phyloP scores from a whole-genome alignment of 1,140 invertebrate species.

The Panagrolaimus sp. region DNA sequence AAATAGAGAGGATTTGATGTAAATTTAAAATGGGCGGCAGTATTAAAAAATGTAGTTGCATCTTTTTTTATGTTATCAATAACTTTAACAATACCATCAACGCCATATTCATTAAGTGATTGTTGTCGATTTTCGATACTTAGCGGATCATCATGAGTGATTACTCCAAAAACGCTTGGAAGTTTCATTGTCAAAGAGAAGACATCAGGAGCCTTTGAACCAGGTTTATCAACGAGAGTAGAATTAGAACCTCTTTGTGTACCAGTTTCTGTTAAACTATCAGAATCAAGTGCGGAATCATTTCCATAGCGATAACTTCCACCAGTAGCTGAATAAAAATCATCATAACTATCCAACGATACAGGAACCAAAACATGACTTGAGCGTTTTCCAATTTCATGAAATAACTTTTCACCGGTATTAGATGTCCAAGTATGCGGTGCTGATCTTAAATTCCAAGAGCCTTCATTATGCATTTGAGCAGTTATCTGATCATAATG shows the following conservation, averaged over 20 bases:
- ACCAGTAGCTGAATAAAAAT: background rate
- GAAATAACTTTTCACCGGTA: background rate
- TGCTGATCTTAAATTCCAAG: background rate
- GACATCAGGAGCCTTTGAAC: slow-evolving; percentile 33
- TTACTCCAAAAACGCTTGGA: slow-evolving; percentile 28
- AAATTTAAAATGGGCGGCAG: slow-evolving; percentile 22
- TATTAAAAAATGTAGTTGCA: slow-evolving; percentile 29
- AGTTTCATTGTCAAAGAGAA: slow-evolving; percentile 26
- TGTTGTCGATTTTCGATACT: slow-evolving; percentile 8
- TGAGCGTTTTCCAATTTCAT: no score
- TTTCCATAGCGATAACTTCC: background rate
- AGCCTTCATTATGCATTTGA: slow-evolving; percentile 27
- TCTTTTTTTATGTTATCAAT: slow-evolving; percentile 23
- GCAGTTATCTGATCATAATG: slow-evolving; percentile 32
- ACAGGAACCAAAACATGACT: no score
- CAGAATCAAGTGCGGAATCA: background rate
- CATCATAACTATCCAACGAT: background rate
- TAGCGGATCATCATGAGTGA: slow-evolving; percentile 45
- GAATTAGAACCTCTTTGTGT: slow-evolving; percentile 12
- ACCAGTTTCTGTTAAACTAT: slow-evolving; percentile 1
- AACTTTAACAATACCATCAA: background rate
- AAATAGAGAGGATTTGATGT: background rate
- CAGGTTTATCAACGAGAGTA: background rate
- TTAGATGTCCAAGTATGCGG: background rate
- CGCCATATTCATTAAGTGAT: background rate